These are phyloP conservation scores for Idaea aversata DNA, from an alignment of 2,888 invertebrate genomes.

Conservation along the genomic window DNA sequence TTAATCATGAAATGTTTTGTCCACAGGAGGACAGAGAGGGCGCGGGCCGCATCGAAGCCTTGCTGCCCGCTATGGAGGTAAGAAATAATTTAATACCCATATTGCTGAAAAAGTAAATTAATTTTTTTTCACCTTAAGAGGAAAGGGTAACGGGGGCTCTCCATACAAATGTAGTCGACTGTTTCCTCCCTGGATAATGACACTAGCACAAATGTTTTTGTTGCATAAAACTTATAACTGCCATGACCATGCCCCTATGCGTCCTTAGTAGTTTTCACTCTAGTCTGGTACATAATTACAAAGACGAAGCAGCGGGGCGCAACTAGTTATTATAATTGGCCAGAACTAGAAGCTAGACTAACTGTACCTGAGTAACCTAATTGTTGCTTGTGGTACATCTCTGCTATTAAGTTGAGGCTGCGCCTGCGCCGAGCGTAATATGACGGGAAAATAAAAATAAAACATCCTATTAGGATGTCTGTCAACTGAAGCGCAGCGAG, in stretches of 20 bases:
- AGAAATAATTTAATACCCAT: constrained; percentile 21
- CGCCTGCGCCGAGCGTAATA: too few species aligned
- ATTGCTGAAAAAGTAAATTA: too few species aligned
- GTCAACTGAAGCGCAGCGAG: too few species aligned
- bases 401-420: neutral
- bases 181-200: too few species aligned
- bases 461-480: too few species aligned
- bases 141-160: neutral
- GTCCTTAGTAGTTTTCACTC: too few species aligned
- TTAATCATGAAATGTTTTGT: constrained; percentile 34
- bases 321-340: constrained; percentile 6
- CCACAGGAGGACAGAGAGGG: constrained; percentile 87
- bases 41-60: constrained; percentile 84
- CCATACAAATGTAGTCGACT: too few species aligned
- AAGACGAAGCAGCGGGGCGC: neutral
- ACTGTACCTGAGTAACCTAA: neutral
- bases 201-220: too few species aligned
- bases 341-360: neutral
- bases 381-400: neutral
- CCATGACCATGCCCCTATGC: neutral
- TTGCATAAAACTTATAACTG: too few species aligned
- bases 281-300: too few species aligned
- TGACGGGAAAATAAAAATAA: too few species aligned
- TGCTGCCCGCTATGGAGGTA: constrained; percentile 84
- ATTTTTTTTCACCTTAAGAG: constrained; percentile 8